These are phyloP conservation scores for Oligia strigilis DNA, from an alignment of 2,888 invertebrate species.

Conservation along the genomic window DNA sequence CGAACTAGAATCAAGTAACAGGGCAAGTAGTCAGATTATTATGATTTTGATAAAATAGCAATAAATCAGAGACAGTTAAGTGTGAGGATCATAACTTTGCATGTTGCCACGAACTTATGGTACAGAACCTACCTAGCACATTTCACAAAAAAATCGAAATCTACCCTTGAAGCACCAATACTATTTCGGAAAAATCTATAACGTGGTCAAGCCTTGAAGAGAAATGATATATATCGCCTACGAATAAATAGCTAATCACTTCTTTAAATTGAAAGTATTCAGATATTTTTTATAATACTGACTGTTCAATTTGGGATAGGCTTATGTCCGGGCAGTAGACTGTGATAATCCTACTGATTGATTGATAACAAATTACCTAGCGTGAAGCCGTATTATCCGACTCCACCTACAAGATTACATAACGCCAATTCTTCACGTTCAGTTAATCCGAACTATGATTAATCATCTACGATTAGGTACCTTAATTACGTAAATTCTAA, in stretches of 20 bases:
- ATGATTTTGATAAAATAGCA: no score
- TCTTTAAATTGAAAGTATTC: not conserved
- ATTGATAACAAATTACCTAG: not conserved
- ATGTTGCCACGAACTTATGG: not conserved
- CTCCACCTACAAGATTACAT: constrained; percentile 19
- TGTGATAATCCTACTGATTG: not conserved
- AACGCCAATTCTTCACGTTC: constrained; percentile 19
- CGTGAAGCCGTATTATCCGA: constrained; percentile 2
- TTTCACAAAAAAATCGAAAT: not conserved
- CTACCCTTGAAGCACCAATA: not conserved
- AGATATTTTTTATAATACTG: no score
- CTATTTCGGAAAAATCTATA: not conserved
- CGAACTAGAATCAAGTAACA: not conserved
- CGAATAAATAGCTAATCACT: not conserved
- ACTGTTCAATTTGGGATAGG: not conserved
- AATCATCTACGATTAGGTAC: constrained; percentile 30
- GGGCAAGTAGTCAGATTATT: not conserved
- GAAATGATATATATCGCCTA: not conserved
- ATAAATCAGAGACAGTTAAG: not conserved
- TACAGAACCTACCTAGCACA: not conserved
- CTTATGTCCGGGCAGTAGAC: not conserved
- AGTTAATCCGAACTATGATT: constrained; percentile 28
- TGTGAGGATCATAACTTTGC: not conserved
- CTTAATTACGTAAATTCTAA: constrained; percentile 18
- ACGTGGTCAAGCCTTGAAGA: not conserved